Conservation (phyloP, 2,113 vertebrate species). For the Pseudopodoces humilis region DNA sequence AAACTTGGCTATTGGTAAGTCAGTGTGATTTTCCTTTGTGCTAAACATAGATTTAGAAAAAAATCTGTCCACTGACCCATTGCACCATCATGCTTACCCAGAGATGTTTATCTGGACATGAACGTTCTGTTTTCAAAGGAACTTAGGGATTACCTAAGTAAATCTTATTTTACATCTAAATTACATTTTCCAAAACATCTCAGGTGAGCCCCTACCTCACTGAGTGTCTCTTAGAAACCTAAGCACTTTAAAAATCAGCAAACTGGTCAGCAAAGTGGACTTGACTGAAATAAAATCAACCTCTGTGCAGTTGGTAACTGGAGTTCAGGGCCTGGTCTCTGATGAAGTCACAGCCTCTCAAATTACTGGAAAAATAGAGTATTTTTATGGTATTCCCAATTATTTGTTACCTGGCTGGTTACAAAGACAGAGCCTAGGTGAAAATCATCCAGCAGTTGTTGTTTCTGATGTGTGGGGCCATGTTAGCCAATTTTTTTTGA, state of each 20-base stretch:
- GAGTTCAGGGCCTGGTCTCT: conserved; percentile 6
- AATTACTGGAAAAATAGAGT: not conserved
- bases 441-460: not conserved
- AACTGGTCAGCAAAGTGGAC: not conserved
- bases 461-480: not conserved
- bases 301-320: not conserved
- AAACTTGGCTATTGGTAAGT: not conserved
- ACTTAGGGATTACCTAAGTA: not conserved
- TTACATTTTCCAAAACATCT: not conserved
- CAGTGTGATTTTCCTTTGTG: not conserved
- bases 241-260: not conserved
- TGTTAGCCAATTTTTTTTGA: not conserved
- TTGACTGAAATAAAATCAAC: conserved; percentile 4
- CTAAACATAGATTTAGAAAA: not conserved
- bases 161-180: not conserved
- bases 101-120: not conserved
- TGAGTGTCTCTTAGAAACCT: not conserved
- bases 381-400: not conserved
- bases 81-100: not conserved
- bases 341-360: conserved; percentile 33
- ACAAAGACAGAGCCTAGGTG: not conserved
- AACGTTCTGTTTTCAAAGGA: not conserved
- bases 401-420: not conserved
- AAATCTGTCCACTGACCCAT: conserved; percentile 1
- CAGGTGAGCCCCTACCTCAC: not conserved